A percentile compares a stretch with the other conserved stretches of the same genome.
Conservation (phyloP, 53 echinoderm and acorn worm genomes). For the Henricia sp. region DNA sequence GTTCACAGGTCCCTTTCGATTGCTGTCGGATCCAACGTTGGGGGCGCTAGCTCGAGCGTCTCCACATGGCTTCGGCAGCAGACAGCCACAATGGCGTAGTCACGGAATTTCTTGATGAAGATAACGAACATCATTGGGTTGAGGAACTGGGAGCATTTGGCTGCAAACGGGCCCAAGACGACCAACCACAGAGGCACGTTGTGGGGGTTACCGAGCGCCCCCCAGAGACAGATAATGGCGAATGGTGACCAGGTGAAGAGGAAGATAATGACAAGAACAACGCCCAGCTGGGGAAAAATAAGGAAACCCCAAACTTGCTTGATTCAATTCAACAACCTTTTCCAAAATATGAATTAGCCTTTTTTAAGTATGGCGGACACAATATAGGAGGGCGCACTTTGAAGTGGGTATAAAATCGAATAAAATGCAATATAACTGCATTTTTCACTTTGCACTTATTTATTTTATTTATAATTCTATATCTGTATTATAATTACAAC, state of each 20-base stretch:
- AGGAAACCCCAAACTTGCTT: no score
- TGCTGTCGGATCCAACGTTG: neutral
- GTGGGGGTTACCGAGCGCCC: conserved; percentile 66
- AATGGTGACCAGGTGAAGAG: conserved; percentile 77
- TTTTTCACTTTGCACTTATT: no score
- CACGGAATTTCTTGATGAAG: conserved; percentile 74
- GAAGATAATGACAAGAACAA: conserved; percentile 68
- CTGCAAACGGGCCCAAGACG: conserved; percentile 68
- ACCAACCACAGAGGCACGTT: conserved; percentile 62
- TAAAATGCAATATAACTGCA: no score
- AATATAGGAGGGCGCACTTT: no score
- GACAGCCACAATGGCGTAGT: conserved; percentile 61
- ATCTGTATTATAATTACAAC: no score
- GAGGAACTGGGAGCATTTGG: conserved; percentile 65
- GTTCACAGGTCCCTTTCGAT: conserved; percentile 7
- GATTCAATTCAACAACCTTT: no score
- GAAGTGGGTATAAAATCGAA: no score
- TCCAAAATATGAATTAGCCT: no score
- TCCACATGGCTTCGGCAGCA: conserved; percentile 57
- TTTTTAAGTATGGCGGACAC: no score
- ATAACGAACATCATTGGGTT: conserved; percentile 77
- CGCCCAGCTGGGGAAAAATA: conserved; percentile 67
- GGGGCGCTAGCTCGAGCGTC: conserved; percentile 20
- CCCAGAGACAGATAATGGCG: conserved; percentile 76
- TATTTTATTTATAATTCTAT: no score